These are phyloP conservation scores for Psammodynastes pulverulentus DNA, from an alignment of 2,113 vertebrate genomes.

Conservation along the genomic window DNA sequence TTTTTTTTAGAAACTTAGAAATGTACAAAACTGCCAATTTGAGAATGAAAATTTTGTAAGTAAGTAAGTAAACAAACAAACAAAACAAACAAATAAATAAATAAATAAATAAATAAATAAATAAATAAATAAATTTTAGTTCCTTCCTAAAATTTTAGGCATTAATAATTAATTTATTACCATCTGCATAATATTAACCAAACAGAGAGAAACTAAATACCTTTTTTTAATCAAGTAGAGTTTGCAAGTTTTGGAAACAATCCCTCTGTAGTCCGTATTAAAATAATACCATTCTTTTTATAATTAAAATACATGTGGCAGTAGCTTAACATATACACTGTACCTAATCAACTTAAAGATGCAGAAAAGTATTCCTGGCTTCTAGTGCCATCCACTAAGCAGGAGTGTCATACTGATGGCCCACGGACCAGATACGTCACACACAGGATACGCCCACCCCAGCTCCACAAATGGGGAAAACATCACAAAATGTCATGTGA, in stretches of 20 bases:
- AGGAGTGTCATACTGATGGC: too few relatives aligned
- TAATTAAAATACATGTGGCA: not conserved
- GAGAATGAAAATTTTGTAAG: not conserved
- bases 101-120: too few relatives aligned
- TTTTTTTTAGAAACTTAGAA: not conserved
- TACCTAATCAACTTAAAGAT: not conserved
- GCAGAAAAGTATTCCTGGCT: not conserved
- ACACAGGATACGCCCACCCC: too few relatives aligned
- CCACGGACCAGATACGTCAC: too few relatives aligned
- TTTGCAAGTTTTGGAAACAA: not conserved
- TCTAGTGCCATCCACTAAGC: not conserved
- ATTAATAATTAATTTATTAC: not conserved
- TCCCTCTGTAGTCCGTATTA: not conserved
- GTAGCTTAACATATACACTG: not conserved
- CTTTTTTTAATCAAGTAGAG: not conserved
- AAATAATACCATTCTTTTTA: not conserved
- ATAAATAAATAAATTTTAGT: not conserved
- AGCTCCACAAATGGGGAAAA: too few relatives aligned
- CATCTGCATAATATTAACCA: not conserved
- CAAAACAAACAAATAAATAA: too few relatives aligned
- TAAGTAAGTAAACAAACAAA: too few relatives aligned
- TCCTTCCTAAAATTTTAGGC: not conserved
- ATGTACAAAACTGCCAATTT: not conserved
- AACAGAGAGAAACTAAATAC: not conserved
- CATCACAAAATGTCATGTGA: too few relatives aligned